phyloP scores from a whole-genome alignment of 2,888 invertebrate genomes.

The Tetragonula carbonaria region DNA sequence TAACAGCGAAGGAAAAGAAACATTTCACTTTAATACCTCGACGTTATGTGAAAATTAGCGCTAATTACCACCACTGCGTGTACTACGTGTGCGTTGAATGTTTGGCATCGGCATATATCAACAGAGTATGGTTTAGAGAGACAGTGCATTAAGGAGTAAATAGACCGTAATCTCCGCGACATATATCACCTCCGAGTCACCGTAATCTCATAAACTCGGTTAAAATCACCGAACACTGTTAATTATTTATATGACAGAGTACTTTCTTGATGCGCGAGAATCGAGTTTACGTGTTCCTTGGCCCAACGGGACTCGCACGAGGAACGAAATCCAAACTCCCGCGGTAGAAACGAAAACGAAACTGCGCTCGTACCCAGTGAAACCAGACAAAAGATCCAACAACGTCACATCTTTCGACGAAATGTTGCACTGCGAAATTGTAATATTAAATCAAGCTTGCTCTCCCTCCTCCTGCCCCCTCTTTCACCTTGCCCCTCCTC shows the following conservation, averaged over 20 bases:
- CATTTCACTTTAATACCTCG: background rate
- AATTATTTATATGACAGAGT: background rate
- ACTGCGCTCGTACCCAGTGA: background rate
- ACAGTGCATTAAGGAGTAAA: background rate
- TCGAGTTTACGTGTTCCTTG: background rate
- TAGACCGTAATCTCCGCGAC: background rate
- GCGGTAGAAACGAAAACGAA: background rate
- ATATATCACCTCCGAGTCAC: background rate
- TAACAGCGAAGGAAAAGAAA: background rate
- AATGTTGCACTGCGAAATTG: background rate
- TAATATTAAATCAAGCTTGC: slow-evolving; percentile 19
- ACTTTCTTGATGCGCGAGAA: too few species aligned
- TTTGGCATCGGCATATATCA: background rate
- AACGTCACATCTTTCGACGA: background rate
- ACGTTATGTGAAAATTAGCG: background rate
- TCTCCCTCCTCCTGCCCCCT: too few species aligned
- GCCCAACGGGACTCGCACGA: background rate
- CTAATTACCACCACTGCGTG: background rate
- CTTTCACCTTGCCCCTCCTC: too few species aligned
- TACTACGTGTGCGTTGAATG: background rate
- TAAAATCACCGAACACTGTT: background rate
- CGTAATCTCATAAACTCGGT: background rate
- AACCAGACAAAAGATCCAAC: background rate
- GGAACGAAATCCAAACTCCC: background rate
- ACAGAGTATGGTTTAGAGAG: background rate